A percentile compares a stretch with the other conserved stretches of the same genome.
Conservation (phyloP, 2,113 vertebrate species). For the Beaufortia kweichowensis region DNA sequence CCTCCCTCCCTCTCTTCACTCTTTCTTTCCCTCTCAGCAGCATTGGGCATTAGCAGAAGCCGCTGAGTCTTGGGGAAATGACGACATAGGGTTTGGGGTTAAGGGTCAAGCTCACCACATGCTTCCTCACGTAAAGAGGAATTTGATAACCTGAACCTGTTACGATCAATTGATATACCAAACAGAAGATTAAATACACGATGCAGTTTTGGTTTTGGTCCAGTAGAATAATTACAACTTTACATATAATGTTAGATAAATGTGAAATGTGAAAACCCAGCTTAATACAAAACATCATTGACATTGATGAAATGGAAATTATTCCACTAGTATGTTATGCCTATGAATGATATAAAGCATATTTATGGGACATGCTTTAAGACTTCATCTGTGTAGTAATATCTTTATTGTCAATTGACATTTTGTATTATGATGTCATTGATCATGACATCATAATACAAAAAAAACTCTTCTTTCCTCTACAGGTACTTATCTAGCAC, state of each 20-base stretch:
- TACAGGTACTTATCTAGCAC: too few relatives aligned
- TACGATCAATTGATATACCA: neutral
- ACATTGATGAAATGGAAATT: neutral
- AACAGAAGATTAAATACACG: neutral
- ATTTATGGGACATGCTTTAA: too few relatives aligned
- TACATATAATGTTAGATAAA: too few relatives aligned
- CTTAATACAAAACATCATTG: too few relatives aligned
- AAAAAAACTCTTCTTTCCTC: too few relatives aligned
- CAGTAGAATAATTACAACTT: neutral
- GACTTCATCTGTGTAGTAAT: too few relatives aligned
- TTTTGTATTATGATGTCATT: too few relatives aligned
- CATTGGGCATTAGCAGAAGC: constrained; percentile 36
- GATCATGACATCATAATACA: too few relatives aligned
- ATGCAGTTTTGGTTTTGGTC: neutral
- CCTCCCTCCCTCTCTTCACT: constrained; percentile 33
- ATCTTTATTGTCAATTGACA: too few relatives aligned
- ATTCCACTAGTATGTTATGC: neutral
- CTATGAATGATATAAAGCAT: too few relatives aligned
- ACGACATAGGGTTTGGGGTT: constrained; percentile 50
- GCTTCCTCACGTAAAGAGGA: constrained; percentile 32
- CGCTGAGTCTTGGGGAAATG: constrained; percentile 57
- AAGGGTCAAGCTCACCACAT: constrained; percentile 46
- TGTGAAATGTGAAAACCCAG: too few relatives aligned
- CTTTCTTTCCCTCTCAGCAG: constrained; percentile 39
- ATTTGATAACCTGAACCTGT: neutral